Evolutionary conservation across 2,888 invertebrate genomes (phyloP).

Genomic region (Invenusta paracnida): DNA sequence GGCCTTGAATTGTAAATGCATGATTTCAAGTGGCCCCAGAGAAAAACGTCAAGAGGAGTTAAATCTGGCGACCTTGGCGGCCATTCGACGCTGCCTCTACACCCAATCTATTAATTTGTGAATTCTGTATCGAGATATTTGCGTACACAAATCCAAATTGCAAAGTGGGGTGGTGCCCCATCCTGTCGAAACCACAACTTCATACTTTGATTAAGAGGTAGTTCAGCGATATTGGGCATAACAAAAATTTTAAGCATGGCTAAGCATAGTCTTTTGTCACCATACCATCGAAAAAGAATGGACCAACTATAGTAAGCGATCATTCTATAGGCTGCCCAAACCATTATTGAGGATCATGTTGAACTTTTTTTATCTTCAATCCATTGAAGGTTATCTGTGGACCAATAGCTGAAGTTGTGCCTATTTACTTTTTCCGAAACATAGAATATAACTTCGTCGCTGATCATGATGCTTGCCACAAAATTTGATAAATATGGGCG

Average conservation of each 20-base stretch:
- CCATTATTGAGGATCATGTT: background rate
- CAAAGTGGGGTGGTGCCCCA: background rate
- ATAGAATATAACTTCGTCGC: background rate
- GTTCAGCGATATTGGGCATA: background rate
- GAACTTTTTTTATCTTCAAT: conserved; percentile 2
- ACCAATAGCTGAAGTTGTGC: background rate
- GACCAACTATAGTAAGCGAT: no score
- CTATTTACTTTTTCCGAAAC: background rate
- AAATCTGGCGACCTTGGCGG: no score
- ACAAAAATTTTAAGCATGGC: background rate
- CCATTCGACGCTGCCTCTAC: background rate
- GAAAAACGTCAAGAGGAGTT: background rate
- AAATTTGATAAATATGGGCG: background rate
- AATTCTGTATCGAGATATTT: conserved; percentile 18
- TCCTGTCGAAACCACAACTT: background rate
- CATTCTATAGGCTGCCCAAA: conserved; percentile 12
- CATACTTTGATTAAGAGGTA: background rate
- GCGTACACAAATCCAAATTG: background rate
- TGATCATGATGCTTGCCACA: background rate
- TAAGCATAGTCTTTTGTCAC: background rate
- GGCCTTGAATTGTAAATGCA: background rate
- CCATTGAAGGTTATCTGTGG: conserved; percentile 14
- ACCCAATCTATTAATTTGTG: background rate
- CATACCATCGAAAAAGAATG: background rate
- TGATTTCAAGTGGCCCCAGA: background rate